Conservation (phyloP, 1,140 invertebrate species). For the Hyphantria cunea region DNA sequence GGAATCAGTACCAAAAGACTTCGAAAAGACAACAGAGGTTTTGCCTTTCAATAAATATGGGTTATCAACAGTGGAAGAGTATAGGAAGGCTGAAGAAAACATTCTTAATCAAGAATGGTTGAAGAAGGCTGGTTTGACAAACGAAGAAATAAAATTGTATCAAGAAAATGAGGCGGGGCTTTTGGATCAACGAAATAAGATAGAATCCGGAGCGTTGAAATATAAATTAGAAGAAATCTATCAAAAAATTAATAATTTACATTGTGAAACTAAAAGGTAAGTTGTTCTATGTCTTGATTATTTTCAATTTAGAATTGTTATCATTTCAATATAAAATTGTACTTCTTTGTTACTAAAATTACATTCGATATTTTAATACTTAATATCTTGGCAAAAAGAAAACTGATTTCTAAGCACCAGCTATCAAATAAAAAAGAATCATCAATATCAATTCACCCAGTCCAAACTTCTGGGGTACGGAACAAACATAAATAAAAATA, state of each 20-base stretch:
- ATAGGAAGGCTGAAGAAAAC: slow-evolving; percentile 57
- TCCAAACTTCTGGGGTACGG: too few relatives aligned
- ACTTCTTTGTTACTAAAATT: too few relatives aligned
- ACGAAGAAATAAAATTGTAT: slow-evolving; percentile 68
- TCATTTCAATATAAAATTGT: too few relatives aligned
- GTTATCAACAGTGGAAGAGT: slow-evolving; percentile 60
- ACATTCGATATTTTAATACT: too few relatives aligned
- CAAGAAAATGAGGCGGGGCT: slow-evolving; percentile 63
- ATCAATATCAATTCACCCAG: too few relatives aligned
- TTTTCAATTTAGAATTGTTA: too few relatives aligned
- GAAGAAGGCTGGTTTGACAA: slow-evolving; percentile 64
- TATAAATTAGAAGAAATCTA: slow-evolving; percentile 54
- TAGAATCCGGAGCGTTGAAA: slow-evolving; percentile 58
- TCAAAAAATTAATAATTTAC: slow-evolving; percentile 59
- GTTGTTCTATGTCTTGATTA: slow-evolving; percentile 10
- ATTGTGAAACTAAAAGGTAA: slow-evolving; percentile 49
- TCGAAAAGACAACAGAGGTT: slow-evolving; percentile 67
- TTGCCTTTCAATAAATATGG: slow-evolving; percentile 72
- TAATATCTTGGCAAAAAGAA: too few relatives aligned
- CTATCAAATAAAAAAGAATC: too few relatives aligned
- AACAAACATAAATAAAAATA: too few relatives aligned
- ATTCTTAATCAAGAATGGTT: slow-evolving; percentile 63
- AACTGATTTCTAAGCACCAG: too few relatives aligned
- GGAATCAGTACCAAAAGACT: slow-evolving; percentile 63
- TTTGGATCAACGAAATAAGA: slow-evolving; percentile 55